These are phyloP conservation scores for Tichodroma muraria DNA, from an alignment of 2,113 vertebrate genomes.

Conservation along the genomic window DNA sequence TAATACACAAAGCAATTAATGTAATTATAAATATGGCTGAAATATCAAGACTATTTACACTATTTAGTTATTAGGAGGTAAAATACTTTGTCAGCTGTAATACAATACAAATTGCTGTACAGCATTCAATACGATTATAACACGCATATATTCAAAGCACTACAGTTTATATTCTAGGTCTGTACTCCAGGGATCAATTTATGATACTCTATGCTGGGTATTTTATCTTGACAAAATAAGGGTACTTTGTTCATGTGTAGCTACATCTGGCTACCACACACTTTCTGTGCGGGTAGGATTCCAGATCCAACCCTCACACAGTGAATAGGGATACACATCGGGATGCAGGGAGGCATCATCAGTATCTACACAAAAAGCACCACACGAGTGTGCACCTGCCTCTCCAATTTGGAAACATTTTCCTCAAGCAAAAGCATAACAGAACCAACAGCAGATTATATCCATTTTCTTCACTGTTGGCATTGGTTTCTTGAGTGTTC, in stretches of 20 bases:
- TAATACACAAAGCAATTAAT: constrained; percentile 41
- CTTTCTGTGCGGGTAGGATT: background rate
- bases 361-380: background rate
- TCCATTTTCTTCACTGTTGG: background rate
- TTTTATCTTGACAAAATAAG: constrained; percentile 17
- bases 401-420: background rate
- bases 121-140: background rate
- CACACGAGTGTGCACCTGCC: background rate
- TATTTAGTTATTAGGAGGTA: constrained; percentile 13
- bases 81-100: constrained; percentile 50
- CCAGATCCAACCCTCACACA: background rate
- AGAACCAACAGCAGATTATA: background rate
- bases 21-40: constrained; percentile 22
- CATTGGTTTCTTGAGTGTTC: background rate
- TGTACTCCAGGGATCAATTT: constrained; percentile 52
- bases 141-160: background rate
- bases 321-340: background rate
- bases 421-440: background rate
- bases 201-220: background rate
- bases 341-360: background rate
- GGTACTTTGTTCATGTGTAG: background rate
- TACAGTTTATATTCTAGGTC: constrained; percentile 20
- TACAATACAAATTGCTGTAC: constrained; percentile 53
- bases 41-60: constrained; percentile 13
- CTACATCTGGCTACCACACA: background rate